Percentiles rank a stretch among this genome's conserved stretches.
Conservation (phyloP, 2,888 invertebrate species). For the Drosophila cracens region DNA sequence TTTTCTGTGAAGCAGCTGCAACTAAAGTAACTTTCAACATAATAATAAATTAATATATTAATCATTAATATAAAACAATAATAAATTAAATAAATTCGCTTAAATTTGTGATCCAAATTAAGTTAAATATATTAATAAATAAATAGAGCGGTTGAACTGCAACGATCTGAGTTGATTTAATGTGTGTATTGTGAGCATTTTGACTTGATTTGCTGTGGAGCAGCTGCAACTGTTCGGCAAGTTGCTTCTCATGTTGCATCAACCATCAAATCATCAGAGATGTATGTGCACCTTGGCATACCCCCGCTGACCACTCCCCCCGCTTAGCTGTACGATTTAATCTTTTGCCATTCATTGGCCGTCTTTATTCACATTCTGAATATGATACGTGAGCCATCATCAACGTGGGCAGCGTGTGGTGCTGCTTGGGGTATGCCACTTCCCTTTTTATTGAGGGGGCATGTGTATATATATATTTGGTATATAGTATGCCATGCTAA, state of each 20-base stretch:
- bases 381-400: slow-evolving; percentile 61
- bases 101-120: background rate
- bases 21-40: background rate
- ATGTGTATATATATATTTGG: background rate
- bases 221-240: slow-evolving; percentile 29
- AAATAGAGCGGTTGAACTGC: background rate
- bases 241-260: slow-evolving; percentile 25
- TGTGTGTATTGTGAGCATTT: slow-evolving; percentile 3
- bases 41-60: background rate
- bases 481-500: background rate
- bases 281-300: slow-evolving; percentile 7
- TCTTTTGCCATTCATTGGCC: slow-evolving; percentile 28
- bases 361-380: slow-evolving; percentile 12
- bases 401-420: slow-evolving; percentile 56
- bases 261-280: slow-evolving; percentile 17
- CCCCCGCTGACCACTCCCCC: background rate
- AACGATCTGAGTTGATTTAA: background rate
- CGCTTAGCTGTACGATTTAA: slow-evolving; percentile 6
- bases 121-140: background rate
- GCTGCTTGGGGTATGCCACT: slow-evolving; percentile 32
- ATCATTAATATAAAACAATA: background rate
- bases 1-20: no score
- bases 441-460: slow-evolving; percentile 29
- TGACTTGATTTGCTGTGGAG: slow-evolving; percentile 10
- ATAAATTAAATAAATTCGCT: background rate